Percentiles rank a stretch among this genome's conserved stretches.
These are phyloP conservation scores for Acrossocheilus wenchowensis DNA, from an alignment of 2,797 vertebrate genomes.

Conservation along the genomic window DNA sequence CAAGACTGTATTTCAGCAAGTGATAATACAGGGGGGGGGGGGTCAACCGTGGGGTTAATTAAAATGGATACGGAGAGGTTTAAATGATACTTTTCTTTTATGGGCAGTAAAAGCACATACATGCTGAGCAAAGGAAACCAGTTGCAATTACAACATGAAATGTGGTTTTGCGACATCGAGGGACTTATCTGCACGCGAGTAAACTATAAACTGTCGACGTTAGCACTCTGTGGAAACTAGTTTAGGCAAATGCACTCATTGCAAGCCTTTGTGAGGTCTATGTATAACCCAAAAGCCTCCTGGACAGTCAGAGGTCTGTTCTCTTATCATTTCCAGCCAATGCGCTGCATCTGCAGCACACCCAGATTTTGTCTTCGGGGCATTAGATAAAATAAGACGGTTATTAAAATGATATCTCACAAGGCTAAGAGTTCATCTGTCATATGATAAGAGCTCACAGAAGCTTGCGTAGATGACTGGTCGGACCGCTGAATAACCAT, in stretches of 20 bases:
- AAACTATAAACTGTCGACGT: slow-evolving; percentile 30
- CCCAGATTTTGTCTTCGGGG: slow-evolving; percentile 8
- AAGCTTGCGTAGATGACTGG: slow-evolving; percentile 35
- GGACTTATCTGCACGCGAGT: slow-evolving; percentile 12
- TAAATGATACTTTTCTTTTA: slow-evolving; percentile 44
- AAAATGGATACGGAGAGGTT: slow-evolving; percentile 38
- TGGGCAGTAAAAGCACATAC: slow-evolving; percentile 47
- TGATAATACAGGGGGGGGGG: slow-evolving; percentile 4
- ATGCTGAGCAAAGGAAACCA: slow-evolving; percentile 44
- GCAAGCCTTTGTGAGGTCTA: background rate
- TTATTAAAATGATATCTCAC: slow-evolving; percentile 41
- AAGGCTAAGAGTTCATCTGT: slow-evolving; percentile 39
- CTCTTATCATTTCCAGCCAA: slow-evolving; percentile 35
- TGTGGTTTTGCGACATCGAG: background rate
- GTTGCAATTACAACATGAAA: slow-evolving; percentile 36
- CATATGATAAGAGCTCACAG: slow-evolving; percentile 31
- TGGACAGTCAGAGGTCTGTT: slow-evolving; percentile 4
- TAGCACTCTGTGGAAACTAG: slow-evolving; percentile 30
- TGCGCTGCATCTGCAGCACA: slow-evolving; percentile 23
- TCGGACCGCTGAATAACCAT: slow-evolving; percentile 60
- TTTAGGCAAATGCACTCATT: slow-evolving; percentile 6
- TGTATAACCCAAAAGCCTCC: background rate
- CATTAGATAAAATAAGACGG: slow-evolving; percentile 40
- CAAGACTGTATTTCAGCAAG: slow-evolving; percentile 19
- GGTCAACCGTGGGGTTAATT: slow-evolving; percentile 42